Base-by-base conservation (phyloP, 2,797 vertebrate genomes). In the Aotus griseimembra region DNA sequence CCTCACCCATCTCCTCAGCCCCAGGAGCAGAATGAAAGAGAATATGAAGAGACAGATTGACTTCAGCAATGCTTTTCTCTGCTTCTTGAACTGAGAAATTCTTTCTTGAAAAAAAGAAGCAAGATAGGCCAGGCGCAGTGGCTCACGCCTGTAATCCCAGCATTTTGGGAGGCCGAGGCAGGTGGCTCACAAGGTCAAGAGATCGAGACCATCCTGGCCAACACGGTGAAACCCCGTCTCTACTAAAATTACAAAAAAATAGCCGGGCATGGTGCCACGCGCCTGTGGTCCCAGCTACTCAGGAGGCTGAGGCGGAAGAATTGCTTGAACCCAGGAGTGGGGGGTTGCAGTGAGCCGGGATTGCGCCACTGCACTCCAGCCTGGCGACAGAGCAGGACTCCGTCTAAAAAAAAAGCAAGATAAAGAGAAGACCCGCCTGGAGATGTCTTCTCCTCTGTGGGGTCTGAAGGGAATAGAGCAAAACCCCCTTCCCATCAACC, bases 241-340 rank as follows among this genome's bases (percentile, higher is more conserved):
- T 55, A 55, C 52, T 55, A 55, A 55, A 55, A 55, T 9, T 55
- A 55, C 52, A 55, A 55, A 55, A 55, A 22, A 52, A 20, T 55
- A 55, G 7, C 52, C 7, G 8, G 52, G 52, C 0, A 1, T 24
- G 20, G 20, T 22, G 8, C 7, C 52, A 22, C 1, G 20, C 8
- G 1, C 20, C 52, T 55, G 52, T 22, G 52, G 20, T 55, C 52
- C 20, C 52, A 55, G 52, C 52, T 22, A 55, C 52, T 22, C 0
- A 7, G 52, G 20, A 22, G 52, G 52, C 52, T 55, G 52, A 55
- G 52, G 52, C 3, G 52, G 52, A 55, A 55, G 20, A 55, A 55
- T 55, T 8, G 52, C 20, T 55, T 55, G 52, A 55, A 55, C 52
- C 2, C 20, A 55, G 52, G 20, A 55, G 52, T 20, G 1, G 2